These are phyloP conservation scores for Thalassarche chlororhynchos DNA, from an alignment of 2,113 vertebrate species.

Conservation along the genomic window DNA sequence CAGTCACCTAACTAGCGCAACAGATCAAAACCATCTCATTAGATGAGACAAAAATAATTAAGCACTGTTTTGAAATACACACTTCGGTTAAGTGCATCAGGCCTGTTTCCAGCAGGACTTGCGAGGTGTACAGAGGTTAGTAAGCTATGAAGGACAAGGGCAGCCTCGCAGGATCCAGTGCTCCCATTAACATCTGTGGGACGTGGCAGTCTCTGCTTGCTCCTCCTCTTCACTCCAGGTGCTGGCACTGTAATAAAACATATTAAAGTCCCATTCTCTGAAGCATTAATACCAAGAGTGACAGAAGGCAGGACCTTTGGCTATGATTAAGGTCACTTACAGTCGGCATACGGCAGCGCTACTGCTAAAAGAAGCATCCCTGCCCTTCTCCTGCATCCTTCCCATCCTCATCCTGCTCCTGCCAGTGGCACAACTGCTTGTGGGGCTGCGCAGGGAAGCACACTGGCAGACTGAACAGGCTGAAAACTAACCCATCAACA, in stretches of 20 bases:
- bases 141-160: background rate
- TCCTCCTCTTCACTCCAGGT: background rate
- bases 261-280: background rate
- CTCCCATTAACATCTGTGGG: background rate
- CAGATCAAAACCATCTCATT: background rate
- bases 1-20: background rate
- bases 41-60: background rate
- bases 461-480: background rate
- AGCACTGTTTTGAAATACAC: background rate
- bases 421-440: background rate
- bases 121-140: background rate
- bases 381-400: background rate
- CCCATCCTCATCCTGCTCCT: background rate
- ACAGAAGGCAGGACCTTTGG: background rate
- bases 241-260: background rate
- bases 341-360: fast-evolving
- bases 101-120: background rate
- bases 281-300: background rate
- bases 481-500: background rate
- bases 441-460: background rate
- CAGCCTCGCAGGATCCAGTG: background rate
- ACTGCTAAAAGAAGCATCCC: background rate
- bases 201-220: background rate
- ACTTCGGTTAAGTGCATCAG: background rate
- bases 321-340: background rate